Conservation (phyloP, 1,140 invertebrate species). For the Camponotus vicinus region DNA sequence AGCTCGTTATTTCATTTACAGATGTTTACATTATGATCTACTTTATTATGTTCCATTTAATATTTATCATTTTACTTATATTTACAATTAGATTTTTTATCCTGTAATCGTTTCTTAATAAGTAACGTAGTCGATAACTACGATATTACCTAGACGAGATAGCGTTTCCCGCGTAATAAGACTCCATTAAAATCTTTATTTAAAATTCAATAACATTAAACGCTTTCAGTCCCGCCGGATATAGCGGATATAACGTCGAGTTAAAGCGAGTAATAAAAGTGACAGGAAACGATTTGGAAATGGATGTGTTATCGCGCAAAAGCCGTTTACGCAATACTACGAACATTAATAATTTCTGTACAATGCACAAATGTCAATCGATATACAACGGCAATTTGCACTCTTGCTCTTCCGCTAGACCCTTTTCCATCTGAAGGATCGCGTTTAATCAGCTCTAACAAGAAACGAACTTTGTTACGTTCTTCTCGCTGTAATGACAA, state of each 20-base stretch:
- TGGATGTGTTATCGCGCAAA: constrained; percentile 24
- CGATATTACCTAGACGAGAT: constrained; percentile 41
- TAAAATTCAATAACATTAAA: constrained; percentile 78
- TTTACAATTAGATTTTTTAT: constrained; percentile 32
- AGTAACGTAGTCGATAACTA: constrained; percentile 56
- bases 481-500: neutral
- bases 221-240: constrained; percentile 26
- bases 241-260: constrained; percentile 15
- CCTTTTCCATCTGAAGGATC: neutral
- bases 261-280: constrained; percentile 53
- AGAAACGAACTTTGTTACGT: neutral
- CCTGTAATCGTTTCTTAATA: constrained; percentile 53
- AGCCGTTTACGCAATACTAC: neutral
- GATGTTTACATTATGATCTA: neutral
- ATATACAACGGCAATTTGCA: neutral
- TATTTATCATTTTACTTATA: constrained; percentile 42
- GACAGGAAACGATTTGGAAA: constrained; percentile 36
- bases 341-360: neutral
- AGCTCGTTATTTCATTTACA: neutral
- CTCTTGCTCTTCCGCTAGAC: too few species aligned
- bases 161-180: constrained; percentile 71
- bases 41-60: constrained; percentile 44
- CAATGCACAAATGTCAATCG: constrained; percentile 1
- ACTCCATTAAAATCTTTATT: constrained; percentile 78
- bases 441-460: neutral